These are phyloP conservation scores for Muntiacus muntjak DNA, from an alignment of 2,113 vertebrate genomes.

Conservation along the genomic window DNA sequence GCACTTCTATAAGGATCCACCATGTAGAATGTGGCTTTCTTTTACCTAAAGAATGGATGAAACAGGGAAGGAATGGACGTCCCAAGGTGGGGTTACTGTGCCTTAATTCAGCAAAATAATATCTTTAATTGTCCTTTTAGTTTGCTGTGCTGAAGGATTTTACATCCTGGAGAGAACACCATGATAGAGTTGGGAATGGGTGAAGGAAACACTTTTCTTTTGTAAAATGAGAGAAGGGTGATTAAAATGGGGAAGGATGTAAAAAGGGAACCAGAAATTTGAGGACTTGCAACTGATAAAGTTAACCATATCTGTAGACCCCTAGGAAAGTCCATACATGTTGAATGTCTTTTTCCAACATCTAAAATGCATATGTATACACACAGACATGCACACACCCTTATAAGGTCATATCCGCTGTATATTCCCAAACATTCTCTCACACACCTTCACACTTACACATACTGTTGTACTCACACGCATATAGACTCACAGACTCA, in stretches of 20 bases:
- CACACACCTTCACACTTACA: not conserved
- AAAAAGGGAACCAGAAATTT: not conserved
- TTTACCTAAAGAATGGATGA: not conserved
- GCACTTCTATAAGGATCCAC: accelerated
- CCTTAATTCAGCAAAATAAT: not conserved
- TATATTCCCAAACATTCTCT: not conserved
- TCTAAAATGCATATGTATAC: not conserved
- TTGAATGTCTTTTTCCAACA: not conserved
- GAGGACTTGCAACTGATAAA: not conserved
- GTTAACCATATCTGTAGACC: not conserved
- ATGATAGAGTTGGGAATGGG: not conserved
- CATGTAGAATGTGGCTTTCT: not conserved
- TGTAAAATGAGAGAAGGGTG: not conserved
- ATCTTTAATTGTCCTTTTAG: not conserved
- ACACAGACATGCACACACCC: not conserved
- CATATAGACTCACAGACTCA: not conserved
- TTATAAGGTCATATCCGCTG: not conserved
- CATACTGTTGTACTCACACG: not conserved
- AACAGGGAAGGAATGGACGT: not conserved
- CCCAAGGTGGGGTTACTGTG: not conserved
- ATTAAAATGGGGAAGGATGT: not conserved
- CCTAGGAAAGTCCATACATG: not conserved
- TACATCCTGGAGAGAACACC: not conserved
- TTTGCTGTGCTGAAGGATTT: not conserved
- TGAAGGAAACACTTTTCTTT: not conserved